phyloP scores from a whole-genome alignment of 2,797 vertebrate genomes.

The Lepilemur septentrionalis region DNA sequence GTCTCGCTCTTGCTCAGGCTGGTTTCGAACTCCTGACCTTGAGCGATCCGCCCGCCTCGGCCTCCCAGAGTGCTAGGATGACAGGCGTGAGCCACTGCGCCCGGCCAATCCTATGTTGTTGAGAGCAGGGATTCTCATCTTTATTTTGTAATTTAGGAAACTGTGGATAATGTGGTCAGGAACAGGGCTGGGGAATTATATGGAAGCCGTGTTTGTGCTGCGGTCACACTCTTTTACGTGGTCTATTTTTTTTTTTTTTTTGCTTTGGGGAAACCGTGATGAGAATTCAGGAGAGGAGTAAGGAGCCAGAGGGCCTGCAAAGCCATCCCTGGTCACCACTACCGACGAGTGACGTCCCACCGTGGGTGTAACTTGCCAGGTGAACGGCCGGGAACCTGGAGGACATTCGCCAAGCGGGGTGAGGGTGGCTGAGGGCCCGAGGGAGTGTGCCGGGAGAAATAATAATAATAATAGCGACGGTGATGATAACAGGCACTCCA shows the following conservation, averaged over 20 bases:
- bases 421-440: not conserved
- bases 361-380: not conserved
- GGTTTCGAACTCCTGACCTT: too few species aligned
- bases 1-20: too few species aligned
- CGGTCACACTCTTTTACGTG: not conserved
- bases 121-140: not conserved
- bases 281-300: not conserved
- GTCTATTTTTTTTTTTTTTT: not conserved
- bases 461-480: not conserved
- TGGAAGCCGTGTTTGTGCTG: not conserved
- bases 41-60: too few species aligned
- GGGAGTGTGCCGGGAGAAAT: not conserved
- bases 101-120: too few species aligned
- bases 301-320: not conserved
- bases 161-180: not conserved
- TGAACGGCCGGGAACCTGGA: not conserved
- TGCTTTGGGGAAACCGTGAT: conserved; percentile 18
- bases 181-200: not conserved
- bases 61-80: too few species aligned
- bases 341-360: not conserved
- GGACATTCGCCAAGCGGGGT: not conserved
- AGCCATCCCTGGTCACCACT: not conserved
- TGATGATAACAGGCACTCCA: not conserved
- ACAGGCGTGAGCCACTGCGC: too few species aligned
- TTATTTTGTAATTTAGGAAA: not conserved